Conservation (phyloP, 2,888 invertebrate species). For the Synergus gifuensis region DNA sequence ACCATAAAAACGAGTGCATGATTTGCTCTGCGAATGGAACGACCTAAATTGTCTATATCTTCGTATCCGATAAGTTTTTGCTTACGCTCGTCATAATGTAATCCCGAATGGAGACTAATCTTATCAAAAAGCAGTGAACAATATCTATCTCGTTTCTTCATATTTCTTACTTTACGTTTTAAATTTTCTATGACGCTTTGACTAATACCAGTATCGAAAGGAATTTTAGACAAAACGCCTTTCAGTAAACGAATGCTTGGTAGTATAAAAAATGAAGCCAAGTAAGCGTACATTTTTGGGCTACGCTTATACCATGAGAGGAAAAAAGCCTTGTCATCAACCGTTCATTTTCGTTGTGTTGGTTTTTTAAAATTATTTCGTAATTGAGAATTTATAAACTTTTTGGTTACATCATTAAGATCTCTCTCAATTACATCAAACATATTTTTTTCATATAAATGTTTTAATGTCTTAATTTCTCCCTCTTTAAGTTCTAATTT, state of each 20-base stretch:
- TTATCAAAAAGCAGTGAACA: conserved; percentile 4
- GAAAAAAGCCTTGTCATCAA: conserved; percentile 1
- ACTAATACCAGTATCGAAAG: neutral
- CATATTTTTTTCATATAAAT: too few relatives aligned
- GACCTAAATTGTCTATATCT: conserved; percentile 55
- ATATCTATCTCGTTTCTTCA: neutral
- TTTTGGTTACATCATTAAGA: too few relatives aligned
- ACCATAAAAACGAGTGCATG: conserved; percentile 59
- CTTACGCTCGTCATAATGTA: neutral
- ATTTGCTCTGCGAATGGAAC: conserved; percentile 51
- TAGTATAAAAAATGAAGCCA: neutral
- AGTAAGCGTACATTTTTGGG: conserved; percentile 16
- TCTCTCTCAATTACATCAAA: too few relatives aligned
- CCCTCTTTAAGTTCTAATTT: too few relatives aligned
- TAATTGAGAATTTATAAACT: too few relatives aligned
- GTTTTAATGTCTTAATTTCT: too few relatives aligned
- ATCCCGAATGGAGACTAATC: neutral
- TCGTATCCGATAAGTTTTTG: conserved; percentile 53
- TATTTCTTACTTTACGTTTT: conserved; percentile 9
- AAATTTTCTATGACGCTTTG: conserved; percentile 18
- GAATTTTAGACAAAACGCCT: neutral
- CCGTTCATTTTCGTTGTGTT: neutral
- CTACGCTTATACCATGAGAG: conserved; percentile 2
- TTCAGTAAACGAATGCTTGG: conserved; percentile 3
- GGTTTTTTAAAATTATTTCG: neutral